These are phyloP conservation scores for Ceratitis capitata DNA, from an alignment of 1,140 invertebrate genomes.

Conservation along the genomic window DNA sequence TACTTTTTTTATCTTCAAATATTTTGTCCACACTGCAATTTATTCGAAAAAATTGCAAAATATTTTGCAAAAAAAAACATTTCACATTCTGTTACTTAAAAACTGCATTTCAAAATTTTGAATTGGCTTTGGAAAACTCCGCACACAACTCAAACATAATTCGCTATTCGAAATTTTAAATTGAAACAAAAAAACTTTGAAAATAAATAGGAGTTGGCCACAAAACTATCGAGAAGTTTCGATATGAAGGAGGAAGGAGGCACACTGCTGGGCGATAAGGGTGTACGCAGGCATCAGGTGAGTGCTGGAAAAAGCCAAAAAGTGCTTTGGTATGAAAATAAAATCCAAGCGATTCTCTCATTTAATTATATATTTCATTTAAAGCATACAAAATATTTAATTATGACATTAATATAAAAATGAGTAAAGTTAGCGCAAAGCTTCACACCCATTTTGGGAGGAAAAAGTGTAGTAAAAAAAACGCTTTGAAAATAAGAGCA, in stretches of 20 bases:
- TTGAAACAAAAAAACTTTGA: constrained; percentile 38
- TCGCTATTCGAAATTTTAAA: not conserved
- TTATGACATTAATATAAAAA: no score
- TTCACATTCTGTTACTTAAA: not conserved
- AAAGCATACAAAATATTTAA: no score
- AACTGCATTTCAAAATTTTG: not conserved
- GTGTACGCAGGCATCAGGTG: constrained; percentile 66
- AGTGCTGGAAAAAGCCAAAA: constrained; percentile 48
- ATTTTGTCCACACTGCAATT: not conserved
- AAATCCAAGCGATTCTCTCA: no score
- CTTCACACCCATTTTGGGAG: not conserved
- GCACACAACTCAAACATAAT: not conserved
- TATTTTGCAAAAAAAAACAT: not conserved
- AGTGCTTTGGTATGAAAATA: constrained; percentile 8
- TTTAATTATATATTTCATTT: no score
- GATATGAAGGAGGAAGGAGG: constrained; percentile 87
- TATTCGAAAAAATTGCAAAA: not conserved
- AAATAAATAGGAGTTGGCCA: constrained; percentile 76
- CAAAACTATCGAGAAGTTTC: constrained; percentile 84
- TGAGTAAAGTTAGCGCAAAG: no score
- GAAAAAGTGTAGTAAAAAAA: not conserved
- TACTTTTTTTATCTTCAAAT: constrained; percentile 30
- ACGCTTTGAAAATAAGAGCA: no score
- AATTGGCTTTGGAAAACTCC: not conserved
- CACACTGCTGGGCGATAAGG: constrained; percentile 74